These are phyloP conservation scores for Macrosiphum euphorbiae DNA, from an alignment of 2,888 invertebrate genomes.

Conservation along the genomic window DNA sequence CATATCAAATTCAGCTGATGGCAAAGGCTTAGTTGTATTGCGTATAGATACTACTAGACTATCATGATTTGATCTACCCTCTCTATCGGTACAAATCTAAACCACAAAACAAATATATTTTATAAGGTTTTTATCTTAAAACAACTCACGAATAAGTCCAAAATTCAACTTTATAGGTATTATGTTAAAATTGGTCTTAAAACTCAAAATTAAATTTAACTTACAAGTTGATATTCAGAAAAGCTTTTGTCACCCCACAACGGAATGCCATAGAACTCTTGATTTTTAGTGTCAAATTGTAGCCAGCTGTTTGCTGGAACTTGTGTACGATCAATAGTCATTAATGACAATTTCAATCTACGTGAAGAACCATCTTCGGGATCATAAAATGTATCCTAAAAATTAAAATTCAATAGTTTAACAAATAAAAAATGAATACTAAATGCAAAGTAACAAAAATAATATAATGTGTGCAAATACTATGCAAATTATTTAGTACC, in stretches of 20 bases:
- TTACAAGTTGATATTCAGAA: slow-evolving; percentile 82
- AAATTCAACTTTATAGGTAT: not conserved
- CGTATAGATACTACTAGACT: slow-evolving; percentile 74
- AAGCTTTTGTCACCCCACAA: slow-evolving; percentile 79
- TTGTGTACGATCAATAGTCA: slow-evolving; percentile 80
- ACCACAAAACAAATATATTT: slow-evolving; percentile 43
- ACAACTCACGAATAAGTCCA: not conserved
- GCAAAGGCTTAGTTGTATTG: slow-evolving; percentile 55
- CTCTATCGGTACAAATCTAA: slow-evolving; percentile 81
- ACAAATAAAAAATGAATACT: not conserved
- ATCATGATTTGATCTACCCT: slow-evolving; percentile 83
- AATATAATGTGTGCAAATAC: not conserved
- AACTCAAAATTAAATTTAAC: slow-evolving; percentile 21
- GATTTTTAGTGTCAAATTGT: slow-evolving; percentile 88
- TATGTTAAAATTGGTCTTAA: not conserved
- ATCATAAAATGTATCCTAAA: slow-evolving; percentile 89
- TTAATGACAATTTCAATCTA: slow-evolving; percentile 79
- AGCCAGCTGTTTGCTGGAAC: slow-evolving; percentile 84
- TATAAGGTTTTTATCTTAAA: not conserved
- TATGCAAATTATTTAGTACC: slow-evolving; percentile 73
- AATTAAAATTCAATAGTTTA: slow-evolving; percentile 64
- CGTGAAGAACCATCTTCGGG: slow-evolving; percentile 85
- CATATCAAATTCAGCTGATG: slow-evolving; percentile 84
- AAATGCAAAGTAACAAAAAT: not conserved
- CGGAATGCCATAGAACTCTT: slow-evolving; percentile 91